Evolutionary conservation across 1,140 invertebrate species (phyloP).

Genomic region (Drosophila yakuba): DNA sequence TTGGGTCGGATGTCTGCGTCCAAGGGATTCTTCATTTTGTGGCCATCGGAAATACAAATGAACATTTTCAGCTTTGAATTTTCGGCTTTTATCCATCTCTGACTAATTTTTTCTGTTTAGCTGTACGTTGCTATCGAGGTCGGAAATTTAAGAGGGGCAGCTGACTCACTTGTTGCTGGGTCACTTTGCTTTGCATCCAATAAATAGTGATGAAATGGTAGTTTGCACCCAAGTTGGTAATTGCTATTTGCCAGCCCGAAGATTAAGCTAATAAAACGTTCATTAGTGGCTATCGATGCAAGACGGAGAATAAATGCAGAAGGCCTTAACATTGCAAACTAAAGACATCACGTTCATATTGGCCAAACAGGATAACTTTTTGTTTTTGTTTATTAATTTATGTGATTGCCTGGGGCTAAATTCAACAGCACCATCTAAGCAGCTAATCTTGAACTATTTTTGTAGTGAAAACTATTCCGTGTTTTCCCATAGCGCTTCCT

Average conservation of each 20-base stretch:
- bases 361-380: conserved; percentile 10
- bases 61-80: conserved; percentile 42
- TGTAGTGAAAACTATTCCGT: too few species aligned
- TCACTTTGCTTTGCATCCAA: conserved; percentile 32
- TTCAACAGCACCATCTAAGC: too few species aligned
- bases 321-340: not conserved
- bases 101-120: conserved; percentile 20
- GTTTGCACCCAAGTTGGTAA: conserved; percentile 51
- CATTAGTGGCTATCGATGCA: conserved; percentile 16
- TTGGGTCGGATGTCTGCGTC: conserved; percentile 48
- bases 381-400: too few species aligned
- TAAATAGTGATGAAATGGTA: conserved; percentile 30
- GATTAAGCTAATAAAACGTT: conserved; percentile 59
- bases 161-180: conserved; percentile 35
- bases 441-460: not conserved
- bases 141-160: conserved; percentile 23
- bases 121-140: conserved; percentile 5
- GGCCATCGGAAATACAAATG: conserved; percentile 44
- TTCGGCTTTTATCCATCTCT: conserved; percentile 25
- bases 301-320: not conserved
- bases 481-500: not conserved
- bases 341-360: conserved; percentile 19
- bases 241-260: conserved; percentile 43
- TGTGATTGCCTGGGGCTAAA: too few species aligned
- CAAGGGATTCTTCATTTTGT: conserved; percentile 54